Base-by-base conservation (phyloP, 2,888 invertebrate genomes). In the Acleris sparsana region DNA sequence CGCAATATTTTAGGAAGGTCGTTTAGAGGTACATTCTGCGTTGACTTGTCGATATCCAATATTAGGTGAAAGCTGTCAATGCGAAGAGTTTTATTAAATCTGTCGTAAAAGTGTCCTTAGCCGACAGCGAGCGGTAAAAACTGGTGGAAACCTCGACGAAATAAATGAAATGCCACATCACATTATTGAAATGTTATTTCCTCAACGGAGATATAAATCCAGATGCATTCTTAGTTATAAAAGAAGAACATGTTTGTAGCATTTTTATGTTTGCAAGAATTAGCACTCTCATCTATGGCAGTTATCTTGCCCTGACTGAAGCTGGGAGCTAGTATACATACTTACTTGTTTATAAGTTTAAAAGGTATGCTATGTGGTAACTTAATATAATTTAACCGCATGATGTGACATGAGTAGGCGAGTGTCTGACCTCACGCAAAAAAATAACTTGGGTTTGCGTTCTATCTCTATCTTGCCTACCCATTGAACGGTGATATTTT, bases 21-120 rank as follows among this genome's bases (percentile, higher is more conserved):
- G 55, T 62, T 55, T 25, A 57, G 44, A 51, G 57, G 39, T 48
- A 62, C 46, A 62, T 61, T 56, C 57, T n/a, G 13, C 39, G 52
- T 62, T 25, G 52, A 62, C 57, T 66, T 62, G 17, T 39, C 39
- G 46, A 25, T 53, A 61, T 66, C 62, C 66, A 66, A 66, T 66
- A 66, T 66, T 39, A 66, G 61, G 53, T 62, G 66, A 62, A 66
- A 62, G 62, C 66, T 66, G 66, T 66, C 66, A 66, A 62, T 66
- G 48, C 22, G 61, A 66, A 57, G 63, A 63, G 52, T 66, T 62
- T 66, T 66, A 66, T 66, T 66, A 62, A 62, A 66, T 66, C 66
- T 57, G 62, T 57, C 61, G 66, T 62, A 66, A 66, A 62, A 52
- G 66, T 66, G 61, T 56, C 66, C 52, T 52, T 17, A 52, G 66